Percentiles rank a stretch among this genome's conserved stretches.
phyloP scores from a whole-genome alignment of 1,140 invertebrate species.

The Pogonognathellus flavescens region DNA sequence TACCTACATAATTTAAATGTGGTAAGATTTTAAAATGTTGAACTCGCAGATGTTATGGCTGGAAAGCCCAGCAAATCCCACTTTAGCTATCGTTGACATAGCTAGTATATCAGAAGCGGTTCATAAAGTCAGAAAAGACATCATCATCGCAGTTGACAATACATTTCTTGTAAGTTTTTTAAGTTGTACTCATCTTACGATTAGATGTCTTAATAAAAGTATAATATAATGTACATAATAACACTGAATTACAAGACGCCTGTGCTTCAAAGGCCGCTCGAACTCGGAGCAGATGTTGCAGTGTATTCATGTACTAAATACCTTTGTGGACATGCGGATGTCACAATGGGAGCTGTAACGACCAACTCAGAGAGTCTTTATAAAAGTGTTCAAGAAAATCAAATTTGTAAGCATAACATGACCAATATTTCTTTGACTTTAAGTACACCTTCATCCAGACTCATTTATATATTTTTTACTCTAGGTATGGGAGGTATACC shows the following conservation, averaged over 20 bases:
- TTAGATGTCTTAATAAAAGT: too few species aligned
- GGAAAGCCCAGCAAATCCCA: conserved; percentile 97
- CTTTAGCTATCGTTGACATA: conserved; percentile 92
- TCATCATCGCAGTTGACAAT: conserved; percentile 92
- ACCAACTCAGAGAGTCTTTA: conserved; percentile 72
- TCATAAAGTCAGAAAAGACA: conserved; percentile 74
- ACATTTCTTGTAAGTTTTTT: conserved; percentile 72
- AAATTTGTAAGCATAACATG: conserved; percentile 72
- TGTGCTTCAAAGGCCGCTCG: conserved; percentile 77
- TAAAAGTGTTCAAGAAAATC: conserved; percentile 74
- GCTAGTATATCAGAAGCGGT: conserved; percentile 78
- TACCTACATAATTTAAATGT: too few species aligned
- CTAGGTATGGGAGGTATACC: conserved; percentile 74
- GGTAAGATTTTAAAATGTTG: neutral
- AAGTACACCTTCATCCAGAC: neutral
- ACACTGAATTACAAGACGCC: conserved; percentile 74
- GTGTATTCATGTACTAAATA: conserved; percentile 80
- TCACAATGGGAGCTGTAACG: conserved; percentile 77
- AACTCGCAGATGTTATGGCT: conserved; percentile 88
- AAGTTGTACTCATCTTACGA: neutral
- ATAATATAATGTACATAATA: too few species aligned
- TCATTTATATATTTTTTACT: neutral
- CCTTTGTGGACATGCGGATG: conserved; percentile 80
- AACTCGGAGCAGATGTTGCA: conserved; percentile 77
- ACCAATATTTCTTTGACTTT: neutral